Conservation (phyloP, 64 coral and sea anemone species). For the Exaiptasia diaphana region DNA sequence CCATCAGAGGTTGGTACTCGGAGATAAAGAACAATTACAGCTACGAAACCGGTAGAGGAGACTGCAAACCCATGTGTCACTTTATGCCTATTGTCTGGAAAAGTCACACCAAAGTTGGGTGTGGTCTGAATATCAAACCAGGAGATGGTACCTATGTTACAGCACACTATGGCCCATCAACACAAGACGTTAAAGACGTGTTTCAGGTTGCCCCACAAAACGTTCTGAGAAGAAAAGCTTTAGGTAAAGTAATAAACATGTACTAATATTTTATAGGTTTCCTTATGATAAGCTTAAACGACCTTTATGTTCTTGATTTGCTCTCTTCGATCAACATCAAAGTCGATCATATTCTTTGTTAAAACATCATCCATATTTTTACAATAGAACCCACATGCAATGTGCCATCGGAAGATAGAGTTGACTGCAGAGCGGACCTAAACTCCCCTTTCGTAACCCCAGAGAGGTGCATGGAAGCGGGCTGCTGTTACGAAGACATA, state of each 20-base stretch:
- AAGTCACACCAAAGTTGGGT: constrained; percentile 18
- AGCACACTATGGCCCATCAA: constrained; percentile 29
- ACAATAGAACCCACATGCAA: background rate
- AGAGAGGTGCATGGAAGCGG: background rate
- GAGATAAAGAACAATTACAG: constrained; percentile 37
- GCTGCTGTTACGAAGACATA: constrained; percentile 19
- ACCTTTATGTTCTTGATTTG: background rate
- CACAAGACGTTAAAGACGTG: background rate
- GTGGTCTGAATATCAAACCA: constrained; percentile 42
- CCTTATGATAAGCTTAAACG: too few relatives aligned
- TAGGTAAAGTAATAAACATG: constrained; percentile 14
- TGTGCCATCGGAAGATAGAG: background rate
- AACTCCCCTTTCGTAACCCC: background rate
- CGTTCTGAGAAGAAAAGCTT: constrained; percentile 25
- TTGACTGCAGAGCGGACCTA: background rate
- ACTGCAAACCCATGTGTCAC: background rate
- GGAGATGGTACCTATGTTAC: constrained; percentile 57
- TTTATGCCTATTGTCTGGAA: constrained; percentile 38
- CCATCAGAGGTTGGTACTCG: constrained; percentile 38
- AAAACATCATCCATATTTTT: background rate
- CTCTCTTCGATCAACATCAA: background rate
- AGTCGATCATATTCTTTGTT: background rate
- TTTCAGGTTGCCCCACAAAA: background rate
- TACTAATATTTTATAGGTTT: too few relatives aligned
- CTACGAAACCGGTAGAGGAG: constrained; percentile 13